Evolutionary conservation across 1,140 invertebrate species (phyloP).

Genomic region (Lasaia peninsularis): DNA sequence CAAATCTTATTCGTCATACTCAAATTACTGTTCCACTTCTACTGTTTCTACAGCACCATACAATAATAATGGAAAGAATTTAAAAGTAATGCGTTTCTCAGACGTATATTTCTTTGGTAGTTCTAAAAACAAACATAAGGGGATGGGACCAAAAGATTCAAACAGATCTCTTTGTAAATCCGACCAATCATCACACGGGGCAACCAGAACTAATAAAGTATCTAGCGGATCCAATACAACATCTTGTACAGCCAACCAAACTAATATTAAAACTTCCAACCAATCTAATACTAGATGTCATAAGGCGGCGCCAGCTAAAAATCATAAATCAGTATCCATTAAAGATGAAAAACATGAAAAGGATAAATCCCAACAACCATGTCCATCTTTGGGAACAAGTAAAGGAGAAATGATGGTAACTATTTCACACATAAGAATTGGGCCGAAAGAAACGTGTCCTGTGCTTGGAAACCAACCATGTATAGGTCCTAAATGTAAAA

Average conservation of each 20-base stretch:
- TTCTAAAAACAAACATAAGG: slow-evolving; percentile 43
- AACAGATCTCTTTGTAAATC: slow-evolving; percentile 28
- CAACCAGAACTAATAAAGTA: not conserved
- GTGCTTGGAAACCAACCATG: slow-evolving; percentile 50
- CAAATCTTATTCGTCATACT: slow-evolving; percentile 17
- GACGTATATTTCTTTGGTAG: slow-evolving; percentile 54
- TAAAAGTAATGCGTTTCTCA: slow-evolving; percentile 26
- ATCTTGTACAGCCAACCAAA: no score
- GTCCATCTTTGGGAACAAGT: slow-evolving; percentile 31
- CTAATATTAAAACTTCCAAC: no score
- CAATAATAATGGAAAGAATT: slow-evolving; percentile 16
- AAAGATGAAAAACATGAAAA: slow-evolving; percentile 41
- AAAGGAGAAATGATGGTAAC: slow-evolving; percentile 55
- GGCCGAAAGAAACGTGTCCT: slow-evolving; percentile 49
- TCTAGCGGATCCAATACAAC: not conserved
- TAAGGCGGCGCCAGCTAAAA: slow-evolving; percentile 25
- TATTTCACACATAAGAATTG: slow-evolving; percentile 58
- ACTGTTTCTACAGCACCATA: slow-evolving; percentile 22
- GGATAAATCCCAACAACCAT: slow-evolving; percentile 36
- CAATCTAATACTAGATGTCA: no score
- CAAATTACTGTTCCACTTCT: slow-evolving; percentile 32
- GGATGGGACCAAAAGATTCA: slow-evolving; percentile 49
- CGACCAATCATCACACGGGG: slow-evolving; percentile 22
- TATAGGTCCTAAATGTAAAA: slow-evolving; percentile 55
- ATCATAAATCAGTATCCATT: slow-evolving; percentile 46